These are phyloP conservation scores for Hycleus cichorii DNA, from an alignment of 1,140 invertebrate species.

Conservation along the genomic window DNA sequence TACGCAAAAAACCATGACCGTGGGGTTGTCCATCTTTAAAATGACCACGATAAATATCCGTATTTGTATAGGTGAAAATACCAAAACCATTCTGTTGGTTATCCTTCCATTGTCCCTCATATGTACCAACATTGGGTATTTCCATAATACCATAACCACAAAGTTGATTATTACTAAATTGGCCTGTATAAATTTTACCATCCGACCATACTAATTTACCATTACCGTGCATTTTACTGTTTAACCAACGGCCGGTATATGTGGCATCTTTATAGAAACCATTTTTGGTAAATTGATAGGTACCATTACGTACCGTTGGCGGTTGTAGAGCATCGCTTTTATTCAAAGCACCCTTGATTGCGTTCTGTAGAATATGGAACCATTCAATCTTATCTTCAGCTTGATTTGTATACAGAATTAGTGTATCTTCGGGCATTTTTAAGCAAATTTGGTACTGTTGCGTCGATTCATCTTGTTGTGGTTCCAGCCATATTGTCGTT, in stretches of 20 bases:
- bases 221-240: constrained; percentile 72
- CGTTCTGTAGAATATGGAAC: constrained; percentile 60
- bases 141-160: constrained; percentile 68
- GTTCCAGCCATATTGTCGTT: constrained; percentile 72
- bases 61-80: constrained; percentile 57
- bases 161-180: constrained; percentile 66
- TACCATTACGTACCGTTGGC: constrained; percentile 62
- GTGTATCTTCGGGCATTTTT: constrained; percentile 69
- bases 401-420: constrained; percentile 57
- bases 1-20: constrained; percentile 75
- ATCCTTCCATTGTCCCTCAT: constrained; percentile 79
- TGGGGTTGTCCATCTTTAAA: constrained; percentile 76
- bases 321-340: constrained; percentile 50
- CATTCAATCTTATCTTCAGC: constrained; percentile 70
- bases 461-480: constrained; percentile 36
- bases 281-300: constrained; percentile 59
- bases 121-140: constrained; percentile 53
- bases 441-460: constrained; percentile 40
- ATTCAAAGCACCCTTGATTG: constrained; percentile 53
- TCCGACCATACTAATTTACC: constrained; percentile 77
- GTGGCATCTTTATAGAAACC: constrained; percentile 64
- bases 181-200: constrained; percentile 68
- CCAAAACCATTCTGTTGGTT: constrained; percentile 77
- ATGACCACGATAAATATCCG: constrained; percentile 76
- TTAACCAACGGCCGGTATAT: constrained; percentile 69